These are phyloP conservation scores for Taxidea taxus DNA, from an alignment of 2,113 vertebrate species.

Conservation along the genomic window DNA sequence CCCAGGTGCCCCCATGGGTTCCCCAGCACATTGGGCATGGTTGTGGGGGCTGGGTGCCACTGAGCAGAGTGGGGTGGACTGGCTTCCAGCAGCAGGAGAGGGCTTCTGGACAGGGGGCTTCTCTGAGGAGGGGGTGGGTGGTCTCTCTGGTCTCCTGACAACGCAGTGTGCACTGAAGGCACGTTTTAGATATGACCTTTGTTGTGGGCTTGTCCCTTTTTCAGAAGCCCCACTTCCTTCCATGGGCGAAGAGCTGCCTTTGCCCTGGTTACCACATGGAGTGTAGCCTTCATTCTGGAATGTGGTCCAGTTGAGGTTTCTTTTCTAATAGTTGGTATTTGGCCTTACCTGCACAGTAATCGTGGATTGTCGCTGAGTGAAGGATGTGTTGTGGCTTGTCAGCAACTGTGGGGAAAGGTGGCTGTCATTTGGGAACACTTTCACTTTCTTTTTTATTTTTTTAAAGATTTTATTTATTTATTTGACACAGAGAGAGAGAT, in stretches of 20 bases:
- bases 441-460: too few relatives aligned
- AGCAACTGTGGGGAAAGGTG: constrained; percentile 44
- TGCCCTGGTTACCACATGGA: background rate
- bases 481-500: too few relatives aligned
- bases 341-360: constrained; percentile 42
- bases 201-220: background rate
- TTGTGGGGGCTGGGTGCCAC: background rate
- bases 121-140: background rate
- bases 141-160: background rate
- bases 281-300: background rate
- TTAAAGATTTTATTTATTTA: too few relatives aligned
- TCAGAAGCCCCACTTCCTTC: background rate
- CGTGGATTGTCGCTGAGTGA: constrained; percentile 11
- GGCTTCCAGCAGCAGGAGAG: background rate
- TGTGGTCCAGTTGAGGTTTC: background rate
- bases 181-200: background rate
- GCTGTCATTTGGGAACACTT: background rate
- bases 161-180: background rate
- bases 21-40: background rate
- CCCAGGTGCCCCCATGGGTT: too few relatives aligned
- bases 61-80: background rate
- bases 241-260: background rate
- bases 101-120: background rate
- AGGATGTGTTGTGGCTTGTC: background rate
- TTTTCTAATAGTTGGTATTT: constrained; percentile 44